Evolutionary conservation across 1,140 invertebrate genomes (phyloP), one percentile per base, ranked within the genome.

Genomic region (Schlechtendalia chinensis): DNA sequence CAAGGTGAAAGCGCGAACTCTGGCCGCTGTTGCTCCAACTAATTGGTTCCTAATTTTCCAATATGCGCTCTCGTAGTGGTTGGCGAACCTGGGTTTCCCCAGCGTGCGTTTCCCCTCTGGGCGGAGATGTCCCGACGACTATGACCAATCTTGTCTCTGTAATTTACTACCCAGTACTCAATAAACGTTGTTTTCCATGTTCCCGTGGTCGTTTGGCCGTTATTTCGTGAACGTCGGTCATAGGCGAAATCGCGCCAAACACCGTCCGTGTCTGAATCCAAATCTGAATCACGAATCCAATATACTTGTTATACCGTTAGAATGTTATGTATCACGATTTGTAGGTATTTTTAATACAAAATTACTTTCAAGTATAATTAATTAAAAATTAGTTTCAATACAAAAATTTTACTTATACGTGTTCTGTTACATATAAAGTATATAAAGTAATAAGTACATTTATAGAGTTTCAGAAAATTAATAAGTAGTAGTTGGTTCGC

Each of bases 1-100:
- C 19, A 32, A 39, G 53, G 53, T 56, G 74, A 77, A 77, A 58
- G 45, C 3, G 53, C 74, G n/a, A 77, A 56, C 29, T 77, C 74
- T 61, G 32, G 74, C 32, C 56, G n/a, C n/a, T 19, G 72, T 17
- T 8, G 39, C 72, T 5, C 17, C 54, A 75, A 75, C 54, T 56
- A 58, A 39, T 39, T 29, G 53, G 72, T 22, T 75, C 22, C 50
- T 56, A 56, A 75, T 56, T 75, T 75, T 75, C 53, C 29, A 59
- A n/a, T 39, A 47, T 47, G 50, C 29, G 29, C 22, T 47, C 39
- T 32, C 72, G 29, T 5, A 10, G 27, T 59, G n/a, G 74, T 77
- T 77, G 74, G 74, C 74, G 74, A 61, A 39, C 53, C 74, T 77
- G 74, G 10, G n/a, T 45, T 59, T 77, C 29, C 54, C 29, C 22